Percentiles rank a stretch among this genome's conserved stretches.
phyloP scores from a whole-genome alignment of 2,113 vertebrate genomes.

The Tinamus guttatus region DNA sequence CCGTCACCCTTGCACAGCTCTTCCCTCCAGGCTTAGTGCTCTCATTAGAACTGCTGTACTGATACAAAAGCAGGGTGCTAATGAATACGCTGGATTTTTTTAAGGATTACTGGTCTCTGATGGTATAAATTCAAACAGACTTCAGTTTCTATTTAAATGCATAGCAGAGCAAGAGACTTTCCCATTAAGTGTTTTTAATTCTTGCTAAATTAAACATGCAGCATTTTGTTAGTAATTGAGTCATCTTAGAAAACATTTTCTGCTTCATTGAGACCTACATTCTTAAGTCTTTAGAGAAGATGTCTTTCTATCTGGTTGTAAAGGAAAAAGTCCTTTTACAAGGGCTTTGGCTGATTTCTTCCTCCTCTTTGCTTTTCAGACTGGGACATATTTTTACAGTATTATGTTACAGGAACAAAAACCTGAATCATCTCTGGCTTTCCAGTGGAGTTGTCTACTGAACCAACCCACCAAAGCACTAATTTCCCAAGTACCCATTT shows the following conservation, averaged over 20 bases:
- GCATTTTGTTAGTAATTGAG: background rate
- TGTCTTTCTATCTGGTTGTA: background rate
- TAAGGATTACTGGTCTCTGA: background rate
- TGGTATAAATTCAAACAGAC: background rate
- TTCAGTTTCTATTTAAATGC: conserved; percentile 16
- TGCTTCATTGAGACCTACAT: background rate
- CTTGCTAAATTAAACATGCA: background rate
- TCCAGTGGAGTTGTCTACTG: background rate
- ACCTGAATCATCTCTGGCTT: background rate
- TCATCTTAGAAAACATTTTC: background rate
- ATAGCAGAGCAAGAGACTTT: background rate
- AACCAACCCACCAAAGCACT: background rate
- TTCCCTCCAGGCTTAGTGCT: background rate
- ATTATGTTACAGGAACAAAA: background rate
- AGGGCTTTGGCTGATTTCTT: background rate
- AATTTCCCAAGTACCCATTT: background rate
- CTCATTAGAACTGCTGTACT: background rate
- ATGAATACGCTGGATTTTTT: background rate
- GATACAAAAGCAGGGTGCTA: background rate
- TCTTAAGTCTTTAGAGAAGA: background rate
- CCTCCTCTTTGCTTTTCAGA: background rate
- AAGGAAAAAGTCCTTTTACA: background rate
- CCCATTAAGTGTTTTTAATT: background rate
- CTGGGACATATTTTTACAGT: background rate
- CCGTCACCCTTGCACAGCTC: background rate